Conservation (phyloP, 2,797 vertebrate species). For the Chlorospingus flavigularis region DNA sequence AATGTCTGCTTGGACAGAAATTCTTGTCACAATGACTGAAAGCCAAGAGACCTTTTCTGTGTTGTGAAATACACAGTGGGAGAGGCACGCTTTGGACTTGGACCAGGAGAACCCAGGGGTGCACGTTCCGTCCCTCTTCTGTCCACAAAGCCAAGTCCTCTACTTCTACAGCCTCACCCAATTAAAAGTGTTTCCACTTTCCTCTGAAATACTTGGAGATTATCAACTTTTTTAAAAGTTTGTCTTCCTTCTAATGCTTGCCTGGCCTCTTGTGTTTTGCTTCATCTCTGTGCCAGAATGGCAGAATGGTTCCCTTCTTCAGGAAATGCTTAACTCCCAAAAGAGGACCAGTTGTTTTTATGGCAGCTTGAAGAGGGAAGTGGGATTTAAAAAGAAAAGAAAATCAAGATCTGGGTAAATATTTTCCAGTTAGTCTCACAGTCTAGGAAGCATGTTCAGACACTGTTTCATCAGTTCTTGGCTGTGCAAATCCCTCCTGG, state of each 20-base stretch:
- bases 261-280: neutral
- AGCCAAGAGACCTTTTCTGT: neutral
- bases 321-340: neutral
- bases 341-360: neutral
- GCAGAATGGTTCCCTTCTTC: neutral
- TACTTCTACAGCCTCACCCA: neutral
- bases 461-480: neutral
- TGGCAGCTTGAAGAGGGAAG: neutral
- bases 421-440: constrained; percentile 27
- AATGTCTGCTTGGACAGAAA: neutral
- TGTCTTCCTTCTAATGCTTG: neutral
- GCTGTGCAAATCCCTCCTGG: neutral
- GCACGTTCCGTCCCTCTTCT: neutral
- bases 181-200: neutral
- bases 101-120: neutral
- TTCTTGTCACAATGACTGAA: neutral
- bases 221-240: neutral
- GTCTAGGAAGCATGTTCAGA: neutral
- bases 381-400: neutral
- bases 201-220: neutral
- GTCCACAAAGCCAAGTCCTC: neutral
- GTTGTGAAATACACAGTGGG: neutral
- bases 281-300: neutral
- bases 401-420: neutral
- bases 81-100: neutral